Base-by-base conservation (phyloP, 53 echinoderm and acorn worm species). In the Paracentrotus lividus region DNA sequence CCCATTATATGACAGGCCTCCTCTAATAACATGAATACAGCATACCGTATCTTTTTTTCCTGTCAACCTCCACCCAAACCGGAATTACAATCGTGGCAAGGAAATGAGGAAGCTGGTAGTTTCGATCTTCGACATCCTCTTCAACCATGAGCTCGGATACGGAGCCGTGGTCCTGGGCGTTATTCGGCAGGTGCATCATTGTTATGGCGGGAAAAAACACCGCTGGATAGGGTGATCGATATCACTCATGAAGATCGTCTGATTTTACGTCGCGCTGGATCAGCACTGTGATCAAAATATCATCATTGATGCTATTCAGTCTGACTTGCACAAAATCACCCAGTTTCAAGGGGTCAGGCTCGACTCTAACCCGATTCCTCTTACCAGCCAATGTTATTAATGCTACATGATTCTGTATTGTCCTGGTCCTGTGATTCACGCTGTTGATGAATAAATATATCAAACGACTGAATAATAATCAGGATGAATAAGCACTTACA, bases 71-170 rank as follows among this genome's bases (percentile, higher is more conserved):
- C 43, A 26, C n/a, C 47, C 47, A 45, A 45, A 81, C 81, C 81
- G 81, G 81, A 81, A 81, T 47, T 26, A 13, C 47, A 81, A 81
- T 81, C 47, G 81, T 43, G 81, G 81, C 81, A n/a, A 43, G 81
- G 81, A 81, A 81, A 81, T 81, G 81, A 81, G 81, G 24, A 26
- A 81, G 47, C 43, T 81, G 47, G 44, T 44, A 23, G 33, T 31
- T 67, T 67, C 67, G 34, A 43, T 81, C 20, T 44, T 8, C 14
- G 23, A 43, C 43, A 81, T 43, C 47, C 81, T 81, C 81, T 43
- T 42, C 47, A 9, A 24, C 81, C 43, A 81, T 81, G 32, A 67
- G 67, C 8, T 4, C 67, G 32, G 66, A 8, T 67, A 67, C 33
- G 67, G 67, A 32, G 67, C 32, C 67, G 32, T 33, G 32, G 67